phyloP scores from a whole-genome alignment of 2,888 invertebrate species.

The Diadegma fenestrale region DNA sequence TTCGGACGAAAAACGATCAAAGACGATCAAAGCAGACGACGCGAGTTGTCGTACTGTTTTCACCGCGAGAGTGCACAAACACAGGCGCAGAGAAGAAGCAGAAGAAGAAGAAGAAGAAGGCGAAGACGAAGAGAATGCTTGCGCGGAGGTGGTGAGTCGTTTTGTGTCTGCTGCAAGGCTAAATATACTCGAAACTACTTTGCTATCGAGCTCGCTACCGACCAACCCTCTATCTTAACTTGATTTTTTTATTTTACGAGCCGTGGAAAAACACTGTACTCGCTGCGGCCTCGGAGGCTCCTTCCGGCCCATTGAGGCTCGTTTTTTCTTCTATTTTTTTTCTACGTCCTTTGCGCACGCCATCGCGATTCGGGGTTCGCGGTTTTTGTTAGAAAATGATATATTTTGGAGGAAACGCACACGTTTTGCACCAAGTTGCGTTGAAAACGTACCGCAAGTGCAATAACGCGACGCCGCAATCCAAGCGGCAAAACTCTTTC shows the following conservation, averaged over 20 bases:
- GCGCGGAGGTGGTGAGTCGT: slow-evolving; percentile 80
- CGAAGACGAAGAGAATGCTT: slow-evolving; percentile 56
- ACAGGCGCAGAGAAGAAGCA: slow-evolving; percentile 1
- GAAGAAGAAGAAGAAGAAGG: slow-evolving; percentile 9
- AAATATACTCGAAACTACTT: slow-evolving; percentile 74
- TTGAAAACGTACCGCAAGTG: neutral
- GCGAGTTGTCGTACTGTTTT: slow-evolving; percentile 25
- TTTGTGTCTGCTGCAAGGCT: slow-evolving; percentile 82
- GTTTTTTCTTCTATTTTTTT: neutral
- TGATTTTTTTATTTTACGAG: slow-evolving; percentile 4
- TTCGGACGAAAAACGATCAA: slow-evolving; percentile 14
- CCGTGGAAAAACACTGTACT: slow-evolving; percentile 8
- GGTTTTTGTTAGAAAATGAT: neutral
- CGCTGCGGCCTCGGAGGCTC: neutral
- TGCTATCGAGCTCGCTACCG: slow-evolving; percentile 53
- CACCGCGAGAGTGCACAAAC: slow-evolving; percentile 14
- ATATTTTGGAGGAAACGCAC: slow-evolving; percentile 5
- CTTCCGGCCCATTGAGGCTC: neutral
- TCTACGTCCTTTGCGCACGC: neutral
- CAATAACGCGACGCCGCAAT: neutral
- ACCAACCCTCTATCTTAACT: slow-evolving; percentile 30
- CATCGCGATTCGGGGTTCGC: neutral
- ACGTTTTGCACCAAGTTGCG: neutral
- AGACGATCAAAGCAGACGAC: slow-evolving; percentile 8
- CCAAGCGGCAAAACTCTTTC: slow-evolving; percentile 74